Base-by-base conservation (phyloP, 2,797 vertebrate species). In the Neoniphon sammara region DNA sequence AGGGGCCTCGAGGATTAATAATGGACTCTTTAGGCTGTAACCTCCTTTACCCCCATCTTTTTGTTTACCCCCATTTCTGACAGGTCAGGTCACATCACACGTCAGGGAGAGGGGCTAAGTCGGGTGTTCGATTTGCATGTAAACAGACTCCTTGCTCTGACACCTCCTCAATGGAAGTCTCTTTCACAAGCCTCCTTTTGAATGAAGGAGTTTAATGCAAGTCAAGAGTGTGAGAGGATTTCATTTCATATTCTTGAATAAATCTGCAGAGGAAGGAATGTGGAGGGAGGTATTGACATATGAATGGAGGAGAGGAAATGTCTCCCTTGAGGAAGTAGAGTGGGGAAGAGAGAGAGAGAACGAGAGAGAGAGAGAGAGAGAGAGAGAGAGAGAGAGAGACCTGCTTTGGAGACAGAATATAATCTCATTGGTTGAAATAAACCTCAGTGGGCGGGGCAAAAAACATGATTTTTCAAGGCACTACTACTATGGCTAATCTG, bases 211-310 rank as follows among this genome's bases (percentile, higher is more conserved):
- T 85, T 90, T 88, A 87, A 91, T 85, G 60, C 52, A 75, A 90
- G 86, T 91, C 87, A 87, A 86, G 87, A 87, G 82, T 85, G 83
- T 69, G 39, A 79, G 79, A 77, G 82, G 81, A 88, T 90, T 87
- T 89, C 74, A 86, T 88, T 88, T 84, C 52, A 30, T 84, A 85
- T 85, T 88, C 80, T 74, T 83, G 76, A 88, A 85, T 82, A 84
- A 84, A 89, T 89, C 83, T 89, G 78, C 69, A 46, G 75, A 74
- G 77, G 77, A 75, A 73, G 72, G 81, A 81, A 79, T 77, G 80
- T 66, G 78, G 73, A 70, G 67, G 67, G 81, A 78, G 73, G 62
- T 76, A 80, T 63, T 80, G 81, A 83, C 83, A 82, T 65, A 11
- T 87, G 84, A 91, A 85, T 86, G 73, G 84, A 86, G 78, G 80